These are phyloP conservation scores for Globodera rostochiensis DNA, from an alignment of 1,140 invertebrate genomes.

Conservation along the genomic window DNA sequence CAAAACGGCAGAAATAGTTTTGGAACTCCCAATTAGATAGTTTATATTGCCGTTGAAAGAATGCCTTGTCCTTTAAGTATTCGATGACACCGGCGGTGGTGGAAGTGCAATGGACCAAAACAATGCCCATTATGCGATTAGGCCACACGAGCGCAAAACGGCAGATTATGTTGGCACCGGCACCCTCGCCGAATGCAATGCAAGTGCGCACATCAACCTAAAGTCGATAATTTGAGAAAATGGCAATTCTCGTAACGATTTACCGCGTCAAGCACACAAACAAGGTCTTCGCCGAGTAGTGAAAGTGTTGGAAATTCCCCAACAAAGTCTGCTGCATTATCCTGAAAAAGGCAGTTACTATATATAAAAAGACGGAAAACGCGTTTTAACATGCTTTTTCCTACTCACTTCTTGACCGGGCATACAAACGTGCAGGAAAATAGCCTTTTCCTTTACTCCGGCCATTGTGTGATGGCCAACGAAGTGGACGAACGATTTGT, in stretches of 20 bases:
- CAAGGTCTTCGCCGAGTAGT: constrained; percentile 80
- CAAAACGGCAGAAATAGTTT: too few relatives aligned
- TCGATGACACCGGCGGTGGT: constrained; percentile 82
- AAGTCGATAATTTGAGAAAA: not conserved
- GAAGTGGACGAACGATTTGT: constrained; percentile 69
- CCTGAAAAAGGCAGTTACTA: not conserved
- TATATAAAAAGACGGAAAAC: not conserved
- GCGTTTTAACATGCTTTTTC: not conserved
- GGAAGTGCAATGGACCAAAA: constrained; percentile 82
- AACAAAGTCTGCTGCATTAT: constrained; percentile 74
- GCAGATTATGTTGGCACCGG: constrained; percentile 83
- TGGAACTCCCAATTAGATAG: too few relatives aligned
- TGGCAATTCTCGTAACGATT: not conserved
- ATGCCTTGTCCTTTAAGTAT: constrained; percentile 80
- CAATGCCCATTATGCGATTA: constrained; percentile 74
- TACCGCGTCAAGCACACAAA: constrained; percentile 29
- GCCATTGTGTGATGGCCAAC: constrained; percentile 80
- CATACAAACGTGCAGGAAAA: constrained; percentile 85
- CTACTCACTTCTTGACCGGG: constrained; percentile 75
- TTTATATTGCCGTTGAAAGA: too few relatives aligned
- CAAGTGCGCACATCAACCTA: constrained; percentile 74
- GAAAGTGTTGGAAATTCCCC: constrained; percentile 80
- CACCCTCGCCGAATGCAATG: constrained; percentile 83
- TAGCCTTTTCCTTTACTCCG: constrained; percentile 80
- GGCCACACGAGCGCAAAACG: constrained; percentile 81